Conservation (phyloP, 2,113 vertebrate species). For the Clupea harengus region DNA sequence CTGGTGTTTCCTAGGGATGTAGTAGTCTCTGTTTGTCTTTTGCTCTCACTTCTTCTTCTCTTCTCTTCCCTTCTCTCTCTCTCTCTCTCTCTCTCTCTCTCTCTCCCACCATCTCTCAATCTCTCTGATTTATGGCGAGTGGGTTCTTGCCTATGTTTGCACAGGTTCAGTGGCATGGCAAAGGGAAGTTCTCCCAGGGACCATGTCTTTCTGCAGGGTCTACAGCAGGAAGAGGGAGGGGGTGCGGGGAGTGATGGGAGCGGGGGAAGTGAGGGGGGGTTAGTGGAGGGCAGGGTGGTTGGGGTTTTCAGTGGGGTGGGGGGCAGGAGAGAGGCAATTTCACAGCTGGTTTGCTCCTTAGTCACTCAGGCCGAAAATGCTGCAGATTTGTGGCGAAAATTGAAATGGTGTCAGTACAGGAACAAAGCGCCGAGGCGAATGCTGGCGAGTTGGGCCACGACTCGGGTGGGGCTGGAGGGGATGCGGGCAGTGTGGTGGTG, state of each 20-base stretch:
- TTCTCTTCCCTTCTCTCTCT: conserved; percentile 54
- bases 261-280: conserved; percentile 67
- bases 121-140: conserved; percentile 59
- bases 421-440: conserved; percentile 97
- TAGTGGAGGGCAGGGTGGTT: conserved; percentile 56
- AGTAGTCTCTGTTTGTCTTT: not conserved
- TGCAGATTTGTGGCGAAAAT: conserved; percentile 97
- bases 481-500: conserved; percentile 61
- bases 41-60: conserved; percentile 31
- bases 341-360: conserved; percentile 99
- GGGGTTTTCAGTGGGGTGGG: conserved; percentile 70
- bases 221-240: conserved; percentile 72
- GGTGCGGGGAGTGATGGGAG: conserved; percentile 69
- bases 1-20: not conserved
- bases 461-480: conserved; percentile 70
- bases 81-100: conserved; percentile 25
- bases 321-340: conserved; percentile 99
- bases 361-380: conserved; percentile 99
- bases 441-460: conserved; percentile 56
- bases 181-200: conserved; percentile 80
- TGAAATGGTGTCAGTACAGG: conserved; percentile 99
- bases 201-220: conserved; percentile 78
- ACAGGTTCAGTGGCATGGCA: conserved; percentile 80
- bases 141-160: conserved; percentile 15
- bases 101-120: conserved; percentile 39